Evolutionary conservation across 2,888 invertebrate species (phyloP), one percentile per base, ranked within the genome.

Genomic region (Myopa tessellatipennis): DNA sequence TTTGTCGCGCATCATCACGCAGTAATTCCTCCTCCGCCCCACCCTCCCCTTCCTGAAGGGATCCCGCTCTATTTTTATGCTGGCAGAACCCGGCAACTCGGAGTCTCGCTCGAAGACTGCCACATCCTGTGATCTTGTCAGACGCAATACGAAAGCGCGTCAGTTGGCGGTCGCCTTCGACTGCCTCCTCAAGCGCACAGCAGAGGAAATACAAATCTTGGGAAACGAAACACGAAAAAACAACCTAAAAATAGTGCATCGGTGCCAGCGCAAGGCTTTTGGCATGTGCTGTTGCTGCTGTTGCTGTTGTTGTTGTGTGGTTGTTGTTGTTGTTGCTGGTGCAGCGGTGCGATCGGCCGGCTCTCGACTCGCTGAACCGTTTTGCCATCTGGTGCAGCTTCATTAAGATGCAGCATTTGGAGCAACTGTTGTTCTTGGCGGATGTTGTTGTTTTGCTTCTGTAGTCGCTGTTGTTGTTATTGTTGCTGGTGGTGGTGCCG

Each of bases 161-260:
- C 77, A 77, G 71, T 72, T 26, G 60, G 10, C 70, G 36, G 34
- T 58, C 55, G 52, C 70, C 34, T 55, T 26, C 70, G 36, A 4
- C 60, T 60, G 18, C 34, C n/a, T 10, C 18, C 16, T 34, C 55
- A 58, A 60, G 38, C 40, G 10, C 72, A n/a, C 26, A 26, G 52
- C 14, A 58, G 58, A 71, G 70, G 70, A 58, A 60, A 60, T 60
- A 72, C 72, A 72, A 40, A 60, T 40, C 60, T 72, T 60, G 36
- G 38, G n/a, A 72, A 60, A 58, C n/a, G 34, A 36, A 16, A 72
- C 4, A 18, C 18, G 38, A 60, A 72, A 12, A 52, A 18, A 60
- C 63, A 79, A 77, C 58, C 72, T 78, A 76, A 78, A 78, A 77
- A 79, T 78, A 79, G 74, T 60, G 52, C 65, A 55, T 26, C 26